phyloP scores from a whole-genome alignment of 2,113 vertebrate genomes.

The Passer domesticus region DNA sequence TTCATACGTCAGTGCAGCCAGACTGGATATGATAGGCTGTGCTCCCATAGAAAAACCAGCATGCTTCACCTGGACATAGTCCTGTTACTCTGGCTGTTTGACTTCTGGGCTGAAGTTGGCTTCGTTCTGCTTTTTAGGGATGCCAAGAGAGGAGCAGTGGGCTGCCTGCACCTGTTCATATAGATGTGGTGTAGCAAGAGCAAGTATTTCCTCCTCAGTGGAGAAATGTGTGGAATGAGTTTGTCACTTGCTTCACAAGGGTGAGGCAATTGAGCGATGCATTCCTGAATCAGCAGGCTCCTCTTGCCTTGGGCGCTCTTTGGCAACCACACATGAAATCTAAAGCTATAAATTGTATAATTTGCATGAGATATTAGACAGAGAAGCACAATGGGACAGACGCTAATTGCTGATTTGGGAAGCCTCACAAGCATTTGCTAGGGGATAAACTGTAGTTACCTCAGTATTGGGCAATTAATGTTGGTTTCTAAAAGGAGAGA shows the following conservation, averaged over 20 bases:
- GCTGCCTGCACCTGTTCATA: constrained; percentile 17
- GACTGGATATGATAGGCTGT: neutral
- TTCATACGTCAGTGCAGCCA: neutral
- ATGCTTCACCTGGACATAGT: neutral
- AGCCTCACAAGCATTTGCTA: constrained; percentile 6
- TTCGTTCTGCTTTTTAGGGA: neutral
- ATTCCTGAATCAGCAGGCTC: constrained; percentile 25
- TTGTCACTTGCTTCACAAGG: constrained; percentile 4
- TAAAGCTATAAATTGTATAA: constrained; percentile 50
- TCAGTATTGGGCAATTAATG: constrained; percentile 11
- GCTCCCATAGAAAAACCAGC: neutral
- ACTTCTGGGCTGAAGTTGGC: neutral
- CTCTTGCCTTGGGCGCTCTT: neutral
- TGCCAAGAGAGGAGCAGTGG: neutral
- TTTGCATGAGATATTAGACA: constrained; percentile 52
- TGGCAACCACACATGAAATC: neutral
- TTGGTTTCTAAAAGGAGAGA: constrained; percentile 31
- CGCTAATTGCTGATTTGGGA: constrained; percentile 32
- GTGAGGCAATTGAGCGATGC: neutral
- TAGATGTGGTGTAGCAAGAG: neutral
- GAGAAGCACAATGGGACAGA: constrained; percentile 30
- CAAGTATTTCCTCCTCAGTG: neutral
- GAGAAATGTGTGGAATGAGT: constrained; percentile 31
- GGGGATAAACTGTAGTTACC: constrained; percentile 35
- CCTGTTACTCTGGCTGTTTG: neutral